Percentiles rank a stretch among this genome's conserved stretches.
These are phyloP conservation scores for Aramus guarauna DNA, from an alignment of 2,113 vertebrate species.

Conservation along the genomic window DNA sequence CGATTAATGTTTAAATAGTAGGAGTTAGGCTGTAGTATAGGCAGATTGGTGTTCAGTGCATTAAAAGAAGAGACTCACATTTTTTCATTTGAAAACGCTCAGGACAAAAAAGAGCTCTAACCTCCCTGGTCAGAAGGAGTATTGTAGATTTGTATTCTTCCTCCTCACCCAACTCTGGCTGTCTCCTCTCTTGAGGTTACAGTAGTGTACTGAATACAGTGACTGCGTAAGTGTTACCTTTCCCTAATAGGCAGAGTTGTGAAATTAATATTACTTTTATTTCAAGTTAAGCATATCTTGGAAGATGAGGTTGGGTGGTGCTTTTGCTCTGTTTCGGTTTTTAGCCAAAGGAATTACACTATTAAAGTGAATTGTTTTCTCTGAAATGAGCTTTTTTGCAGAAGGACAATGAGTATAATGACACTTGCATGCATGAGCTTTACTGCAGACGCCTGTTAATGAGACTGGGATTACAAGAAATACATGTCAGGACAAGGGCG, in stretches of 20 bases:
- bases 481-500: background rate
- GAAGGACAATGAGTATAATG: background rate
- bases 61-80: background rate
- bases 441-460: background rate
- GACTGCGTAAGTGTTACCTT: background rate
- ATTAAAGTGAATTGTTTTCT: background rate
- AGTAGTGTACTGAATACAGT: background rate
- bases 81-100: constrained; percentile 1
- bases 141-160: constrained; percentile 5
- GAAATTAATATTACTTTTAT: constrained; percentile 24
- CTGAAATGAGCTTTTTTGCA: constrained; percentile 6
- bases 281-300: constrained; percentile 2
- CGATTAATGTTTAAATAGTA: background rate
- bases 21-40: background rate
- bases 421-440: background rate
- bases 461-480: background rate
- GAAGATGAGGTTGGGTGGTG: background rate
- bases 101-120: background rate
- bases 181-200: background rate
- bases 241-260: background rate
- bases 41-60: background rate
- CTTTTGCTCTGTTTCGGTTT: background rate
- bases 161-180: background rate
- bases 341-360: constrained; percentile 11
- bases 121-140: background rate